Base-by-base conservation (phyloP, 2,113 vertebrate species). In the Zosterops pallidus region DNA sequence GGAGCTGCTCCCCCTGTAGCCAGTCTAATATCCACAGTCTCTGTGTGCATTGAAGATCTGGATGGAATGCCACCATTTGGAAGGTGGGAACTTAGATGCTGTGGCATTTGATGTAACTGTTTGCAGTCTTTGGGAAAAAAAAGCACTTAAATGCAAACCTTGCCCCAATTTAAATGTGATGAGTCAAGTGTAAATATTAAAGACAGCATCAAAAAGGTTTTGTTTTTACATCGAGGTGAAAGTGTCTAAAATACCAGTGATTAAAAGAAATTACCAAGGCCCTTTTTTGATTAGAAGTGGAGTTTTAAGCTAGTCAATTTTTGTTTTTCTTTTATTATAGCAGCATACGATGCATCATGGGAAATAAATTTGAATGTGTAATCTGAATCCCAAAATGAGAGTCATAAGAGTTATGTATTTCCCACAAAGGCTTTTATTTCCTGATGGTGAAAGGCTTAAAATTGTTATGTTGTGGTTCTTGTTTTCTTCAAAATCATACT, bases 261-360 rank as follows among this genome's bases (percentile, higher is more conserved):
- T 77, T 26, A 56, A 83, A 85, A 83, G 6, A 86, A 71, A 50
- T 59, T 49, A 80, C 5, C 18, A 39, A 52, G 23, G 9, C 2
- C 2, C 2, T 47, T 84, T 85, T 80, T 71, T 42, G 25, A 52
- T 18, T 71, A 50, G 20, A 87, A 76, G 20, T 47, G 6, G 13
- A 67, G 7, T 42, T 84, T 85, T 60, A 86, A 71, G 42, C 5
- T 44, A 50, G 37, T 25, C 0, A 11, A 7, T 41, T 55, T 57
- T 31, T 69, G 8, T 31, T 31, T 31, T 31, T 55, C 19, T 53
- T 53, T 71, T 33, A 21, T 59, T 79, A 57, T n/a, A 57, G 29
- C 3, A 1, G 5, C 14, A 23, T 64, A 8, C 26, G 24, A 60
- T 76, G 23, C 4, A n/a, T 55, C 16, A 44, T 0, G 2, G 42